Conservation (phyloP, 2,888 invertebrate species). For the Oxyteleia sp. region DNA sequence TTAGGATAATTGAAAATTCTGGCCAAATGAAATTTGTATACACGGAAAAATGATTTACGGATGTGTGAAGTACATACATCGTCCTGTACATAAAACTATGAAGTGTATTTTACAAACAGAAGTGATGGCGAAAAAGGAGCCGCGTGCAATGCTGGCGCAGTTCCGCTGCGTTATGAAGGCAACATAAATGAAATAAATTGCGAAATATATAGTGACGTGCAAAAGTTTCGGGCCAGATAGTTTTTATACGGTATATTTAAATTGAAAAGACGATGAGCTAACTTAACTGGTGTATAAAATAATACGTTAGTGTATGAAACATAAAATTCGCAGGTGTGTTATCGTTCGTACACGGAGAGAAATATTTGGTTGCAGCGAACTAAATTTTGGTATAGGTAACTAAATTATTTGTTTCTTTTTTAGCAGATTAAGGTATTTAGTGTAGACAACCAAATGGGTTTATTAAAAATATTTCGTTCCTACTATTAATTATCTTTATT, state of each 20-base stretch:
- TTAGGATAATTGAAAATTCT: constrained; percentile 32
- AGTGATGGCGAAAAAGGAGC: constrained; percentile 12
- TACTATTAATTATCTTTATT: too few relatives aligned
- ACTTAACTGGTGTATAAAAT: too few relatives aligned
- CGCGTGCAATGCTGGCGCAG: constrained; percentile 6
- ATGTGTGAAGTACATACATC: constrained; percentile 17
- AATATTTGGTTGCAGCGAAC: too few relatives aligned
- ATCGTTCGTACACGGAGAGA: too few relatives aligned
- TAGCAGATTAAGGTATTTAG: too few relatives aligned
- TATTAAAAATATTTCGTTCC: too few relatives aligned
- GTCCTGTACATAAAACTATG: constrained; percentile 9
- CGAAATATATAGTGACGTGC: constrained; percentile 16
- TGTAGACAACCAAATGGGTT: too few relatives aligned
- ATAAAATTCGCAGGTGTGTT: too few relatives aligned
- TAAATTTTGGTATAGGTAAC: too few relatives aligned
- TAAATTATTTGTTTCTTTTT: too few relatives aligned
- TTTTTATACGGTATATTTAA: constrained; percentile 15
- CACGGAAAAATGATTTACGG: constrained; percentile 28
- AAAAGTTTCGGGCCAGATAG: constrained; percentile 8
- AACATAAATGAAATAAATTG: constrained; percentile 55
- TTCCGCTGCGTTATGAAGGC: constrained; percentile 20
- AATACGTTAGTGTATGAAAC: too few relatives aligned
- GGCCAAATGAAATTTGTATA: constrained; percentile 26
- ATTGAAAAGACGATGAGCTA: constrained; percentile 1
- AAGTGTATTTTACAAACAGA: constrained; percentile 23